Evolutionary conservation across 1,140 invertebrate genomes (phyloP).

Genomic region (Micrasema minimum): DNA sequence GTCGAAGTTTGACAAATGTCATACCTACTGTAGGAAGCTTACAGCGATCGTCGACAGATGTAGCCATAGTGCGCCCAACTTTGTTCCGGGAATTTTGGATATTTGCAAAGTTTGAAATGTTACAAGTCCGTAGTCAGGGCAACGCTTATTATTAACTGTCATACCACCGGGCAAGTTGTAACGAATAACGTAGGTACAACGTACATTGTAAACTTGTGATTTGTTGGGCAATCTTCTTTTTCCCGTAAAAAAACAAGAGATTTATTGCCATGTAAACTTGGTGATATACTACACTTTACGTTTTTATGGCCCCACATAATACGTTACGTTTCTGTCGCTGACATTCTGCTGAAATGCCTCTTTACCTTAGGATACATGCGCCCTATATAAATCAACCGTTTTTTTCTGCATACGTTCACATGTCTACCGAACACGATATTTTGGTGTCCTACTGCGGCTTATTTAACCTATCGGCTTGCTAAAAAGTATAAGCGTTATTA

Average conservation of each 20-base stretch:
- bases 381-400: not conserved
- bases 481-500: too few species aligned
- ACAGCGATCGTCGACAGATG: not conserved
- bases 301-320: slow-evolving; percentile 11
- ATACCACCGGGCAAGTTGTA: slow-evolving; percentile 15
- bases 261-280: slow-evolving; percentile 28
- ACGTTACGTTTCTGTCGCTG: slow-evolving; percentile 6
- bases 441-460: too few species aligned
- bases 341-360: not conserved
- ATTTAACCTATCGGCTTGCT: too few species aligned
- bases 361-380: not conserved
- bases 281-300: slow-evolving; percentile 11
- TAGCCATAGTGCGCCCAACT: not conserved
- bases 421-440: too few species aligned
- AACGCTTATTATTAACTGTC: slow-evolving; percentile 34
- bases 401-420: slow-evolving; percentile 2
- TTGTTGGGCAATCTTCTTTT: slow-evolving; percentile 33
- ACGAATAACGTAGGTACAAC: too few species aligned
- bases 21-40: slow-evolving; percentile 15
- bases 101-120: slow-evolving; percentile 23
- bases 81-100: slow-evolving; percentile 27
- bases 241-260: not conserved
- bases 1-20: slow-evolving; percentile 32
- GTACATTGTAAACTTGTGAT: slow-evolving; percentile 29
- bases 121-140: slow-evolving; percentile 9